Evolutionary conservation across 2,113 vertebrate species (phyloP), one percentile per base, ranked within the genome.

Genomic region (Caretta caretta): DNA sequence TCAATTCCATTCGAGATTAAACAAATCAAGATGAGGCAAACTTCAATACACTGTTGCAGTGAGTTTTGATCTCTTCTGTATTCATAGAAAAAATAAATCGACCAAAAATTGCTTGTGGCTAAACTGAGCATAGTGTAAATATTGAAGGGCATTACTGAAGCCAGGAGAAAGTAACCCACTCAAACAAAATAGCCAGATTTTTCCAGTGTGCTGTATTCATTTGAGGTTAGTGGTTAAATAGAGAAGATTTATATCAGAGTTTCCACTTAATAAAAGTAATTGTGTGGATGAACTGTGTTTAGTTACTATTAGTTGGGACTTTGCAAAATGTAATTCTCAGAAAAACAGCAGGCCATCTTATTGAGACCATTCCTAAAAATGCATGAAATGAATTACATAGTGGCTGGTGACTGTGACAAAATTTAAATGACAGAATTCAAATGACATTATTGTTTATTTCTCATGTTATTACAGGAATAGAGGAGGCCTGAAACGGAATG

Each of bases 201-300:
- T 97, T 87, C 91, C 80, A 90, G 20, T 90, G 53, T 95, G 81
- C 89, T 93, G n/a, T 86, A 95, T 91, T 95, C 46, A 83, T 87
- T 96, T 97, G 56, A 96, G 88, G 69, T 78, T 97, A 91, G 84
- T 89, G 84, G 88, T 94, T 97, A 97, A 97, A 62, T 85, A 92
- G 53, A 94, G 90, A 95, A 95, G 29, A 95, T 38, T 93, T 84
- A 51, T 92, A 95, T 86, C 89, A 93, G 93, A 92, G 35, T 96
- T 97, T 86, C 80, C 92, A 29, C 54, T 65, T 93, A 92, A 93
- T 84, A 87, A 83, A 96, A 92, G 31, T 46, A 91, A 94, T 92
- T 93, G 49, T 81, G 46, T 95, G 50, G 65, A 95, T 91, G 42
- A 93, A 85, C 35, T 90, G 65, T 83, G 49, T 81, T 90, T 84